Evolutionary conservation across 2,888 invertebrate genomes (phyloP), one percentile per base, ranked within the genome.

Genomic region (Chymomyza fuscimana): DNA sequence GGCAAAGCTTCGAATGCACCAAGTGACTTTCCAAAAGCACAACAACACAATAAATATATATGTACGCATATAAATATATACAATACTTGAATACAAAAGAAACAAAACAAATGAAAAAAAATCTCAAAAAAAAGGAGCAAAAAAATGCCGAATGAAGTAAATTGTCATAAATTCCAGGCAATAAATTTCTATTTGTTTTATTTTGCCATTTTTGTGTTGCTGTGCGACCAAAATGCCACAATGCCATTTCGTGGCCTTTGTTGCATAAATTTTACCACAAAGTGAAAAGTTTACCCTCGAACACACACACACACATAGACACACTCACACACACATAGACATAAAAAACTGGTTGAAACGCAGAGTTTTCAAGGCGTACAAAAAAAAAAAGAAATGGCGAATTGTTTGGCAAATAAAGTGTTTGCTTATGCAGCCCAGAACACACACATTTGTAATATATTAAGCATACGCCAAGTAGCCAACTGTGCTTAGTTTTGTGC

Each of bases 161-260:
- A 82, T 80, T 83, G 88, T 89, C 90, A 89, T 90, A 90, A 89
- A 89, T 88, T 89, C 89, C 87, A 73, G 79, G 84, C 84, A 88
- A 89, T 90, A 90, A 89, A 90, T 90, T 90, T 88, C 73, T 86
- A 89, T 89, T 89, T 89, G 85, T 88, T 89, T 83, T 75, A 79
- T 79, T 79, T 79, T 68, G 78, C 77, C 74, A 74, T 75, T 82
- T 82, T 77, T 63, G 76, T 68, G 36, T 61, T 69, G 29, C 46
- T 32, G 50, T 46, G 58, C 40, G 50, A 40, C 19, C 51, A 51
- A 52, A 58, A 22, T 66, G 51, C 67, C 75, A 71, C 73, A 76
- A 62, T 66, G 66, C 22, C 69, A 69, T 70, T 73, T 70, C 74
- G 69, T 40, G 69, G 74, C 66, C 65, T 65, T 69, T 60, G 50